Conservation (phyloP, 2,113 vertebrate species). For the Dipodomys merriami region DNA sequence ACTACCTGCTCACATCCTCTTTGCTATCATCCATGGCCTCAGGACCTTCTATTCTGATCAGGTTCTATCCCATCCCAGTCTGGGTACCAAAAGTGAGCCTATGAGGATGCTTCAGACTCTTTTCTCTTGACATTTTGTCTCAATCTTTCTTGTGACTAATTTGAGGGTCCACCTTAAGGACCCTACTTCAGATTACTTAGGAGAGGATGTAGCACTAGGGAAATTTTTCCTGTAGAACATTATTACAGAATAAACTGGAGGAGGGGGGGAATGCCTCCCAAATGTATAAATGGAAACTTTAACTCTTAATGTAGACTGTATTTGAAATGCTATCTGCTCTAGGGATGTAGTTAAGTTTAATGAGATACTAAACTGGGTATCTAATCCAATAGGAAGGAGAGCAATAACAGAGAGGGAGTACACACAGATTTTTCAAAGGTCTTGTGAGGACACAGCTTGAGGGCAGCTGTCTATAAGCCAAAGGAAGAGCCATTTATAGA, state of each 20-base stretch:
- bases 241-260: not conserved
- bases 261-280: not conserved
- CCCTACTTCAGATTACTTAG: not conserved
- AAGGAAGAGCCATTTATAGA: not conserved
- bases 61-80: not conserved
- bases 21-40: accelerated
- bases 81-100: too few relatives aligned
- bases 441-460: not conserved
- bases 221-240: not conserved
- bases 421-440: not conserved
- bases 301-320: not conserved
- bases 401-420: not conserved
- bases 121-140: not conserved
- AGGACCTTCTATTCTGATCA: not conserved
- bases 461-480: too few relatives aligned
- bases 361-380: not conserved
- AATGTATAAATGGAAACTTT: not conserved
- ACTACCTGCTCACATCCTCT: not conserved
- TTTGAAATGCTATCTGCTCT: too few relatives aligned
- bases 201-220: not conserved
- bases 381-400: not conserved
- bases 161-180: not conserved
- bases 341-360: not conserved
- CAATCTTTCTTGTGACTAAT: not conserved
- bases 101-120: too few relatives aligned